Conservation (phyloP, 2,113 vertebrate species). For the Marmota monax region DNA sequence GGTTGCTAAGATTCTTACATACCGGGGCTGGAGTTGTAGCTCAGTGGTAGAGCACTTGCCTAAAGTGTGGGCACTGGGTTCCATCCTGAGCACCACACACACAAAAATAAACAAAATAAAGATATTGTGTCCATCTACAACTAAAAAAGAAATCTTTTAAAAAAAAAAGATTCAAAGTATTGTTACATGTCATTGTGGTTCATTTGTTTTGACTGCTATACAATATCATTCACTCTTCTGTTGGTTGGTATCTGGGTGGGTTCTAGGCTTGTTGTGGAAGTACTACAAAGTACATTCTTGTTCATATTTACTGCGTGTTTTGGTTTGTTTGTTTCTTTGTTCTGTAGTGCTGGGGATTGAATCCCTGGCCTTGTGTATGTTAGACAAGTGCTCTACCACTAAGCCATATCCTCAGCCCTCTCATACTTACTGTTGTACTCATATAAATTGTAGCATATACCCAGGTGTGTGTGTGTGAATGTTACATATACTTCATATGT, state of each 20-base stretch:
- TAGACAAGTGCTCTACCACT: no score
- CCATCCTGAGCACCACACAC: no score
- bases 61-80: no score
- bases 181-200: not conserved
- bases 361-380: no score
- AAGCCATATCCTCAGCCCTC: no score
- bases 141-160: no score
- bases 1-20: constrained; percentile 29
- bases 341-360: no score
- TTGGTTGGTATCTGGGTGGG: not conserved
- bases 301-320: not conserved
- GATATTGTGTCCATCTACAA: no score
- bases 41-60: no score
- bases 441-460: not conserved
- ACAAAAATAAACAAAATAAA: no score
- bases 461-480: not conserved
- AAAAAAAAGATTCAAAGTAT: not conserved
- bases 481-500: not conserved
- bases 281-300: not conserved
- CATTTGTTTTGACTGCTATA: not conserved
- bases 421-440: not conserved
- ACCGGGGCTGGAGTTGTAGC: not conserved
- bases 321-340: no score
- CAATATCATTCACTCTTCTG: not conserved
- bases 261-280: constrained; percentile 17